phyloP scores from a whole-genome alignment of 2,113 vertebrate genomes.

The Suricata suricatta region DNA sequence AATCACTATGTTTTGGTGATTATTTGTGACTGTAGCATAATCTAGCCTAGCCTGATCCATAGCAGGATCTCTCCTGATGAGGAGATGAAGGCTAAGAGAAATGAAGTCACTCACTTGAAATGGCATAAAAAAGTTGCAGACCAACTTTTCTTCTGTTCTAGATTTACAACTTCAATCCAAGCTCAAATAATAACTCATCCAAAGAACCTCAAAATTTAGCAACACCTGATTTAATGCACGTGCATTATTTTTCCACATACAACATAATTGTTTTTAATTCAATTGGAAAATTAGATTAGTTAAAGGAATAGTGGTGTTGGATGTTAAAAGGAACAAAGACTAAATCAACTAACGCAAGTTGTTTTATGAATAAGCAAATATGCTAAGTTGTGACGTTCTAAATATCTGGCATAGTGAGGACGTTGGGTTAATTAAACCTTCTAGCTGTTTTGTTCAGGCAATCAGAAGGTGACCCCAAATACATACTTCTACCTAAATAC shows the following conservation, averaged over 20 bases:
- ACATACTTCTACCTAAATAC: not conserved
- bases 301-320: not conserved
- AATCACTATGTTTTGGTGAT: not conserved
- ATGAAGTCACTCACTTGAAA: not conserved
- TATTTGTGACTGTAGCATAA: not conserved
- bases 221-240: not conserved
- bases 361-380: not conserved
- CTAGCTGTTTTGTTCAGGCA: not conserved
- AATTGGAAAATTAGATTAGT: not conserved
- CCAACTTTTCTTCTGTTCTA: not conserved
- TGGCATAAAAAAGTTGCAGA: not conserved
- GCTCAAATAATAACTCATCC: not conserved
- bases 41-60: not conserved
- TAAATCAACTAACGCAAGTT: not conserved
- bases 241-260: not conserved
- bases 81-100: not conserved
- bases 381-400: not conserved
- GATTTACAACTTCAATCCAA: not conserved
- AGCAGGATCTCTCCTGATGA: not conserved
- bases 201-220: not conserved
- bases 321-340: not conserved
- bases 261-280: not conserved
- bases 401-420: not conserved
- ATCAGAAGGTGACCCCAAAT: not conserved
- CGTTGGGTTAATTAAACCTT: not conserved